Evolutionary conservation across 2,888 invertebrate genomes (phyloP).

Genomic region (Petrolisthes manimaculis): DNA sequence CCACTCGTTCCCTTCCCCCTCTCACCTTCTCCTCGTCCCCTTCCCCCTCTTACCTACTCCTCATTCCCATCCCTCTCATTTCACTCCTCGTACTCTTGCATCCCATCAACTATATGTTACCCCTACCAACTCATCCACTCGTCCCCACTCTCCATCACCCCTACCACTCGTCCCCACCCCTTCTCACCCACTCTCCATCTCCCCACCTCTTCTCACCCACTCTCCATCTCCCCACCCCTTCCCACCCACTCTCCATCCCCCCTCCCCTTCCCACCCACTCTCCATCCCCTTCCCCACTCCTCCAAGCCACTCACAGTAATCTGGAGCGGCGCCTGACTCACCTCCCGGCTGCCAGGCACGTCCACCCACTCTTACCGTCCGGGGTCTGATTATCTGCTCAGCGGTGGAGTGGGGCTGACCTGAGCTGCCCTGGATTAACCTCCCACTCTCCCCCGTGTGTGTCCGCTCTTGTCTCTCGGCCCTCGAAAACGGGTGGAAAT

Average conservation of each 20-base stretch:
- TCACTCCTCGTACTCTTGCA: no score
- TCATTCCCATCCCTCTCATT: no score
- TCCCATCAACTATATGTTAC: not conserved
- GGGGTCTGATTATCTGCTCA: conserved; percentile 6
- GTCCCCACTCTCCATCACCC: not conserved
- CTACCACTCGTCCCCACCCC: not conserved
- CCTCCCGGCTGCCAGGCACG: not conserved
- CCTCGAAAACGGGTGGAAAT: no score
- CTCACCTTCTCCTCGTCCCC: no score
- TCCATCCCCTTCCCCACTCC: not conserved
- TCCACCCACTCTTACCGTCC: not conserved
- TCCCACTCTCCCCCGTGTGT: not conserved
- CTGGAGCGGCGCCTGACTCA: not conserved
- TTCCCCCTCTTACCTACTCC: no score
- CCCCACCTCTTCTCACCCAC: not conserved
- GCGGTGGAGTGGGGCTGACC: not conserved
- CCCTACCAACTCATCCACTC: not conserved
- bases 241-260: not conserved
- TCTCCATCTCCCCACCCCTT: not conserved
- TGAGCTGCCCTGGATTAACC: not conserved
- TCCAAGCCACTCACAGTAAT: not conserved
- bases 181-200: not conserved
- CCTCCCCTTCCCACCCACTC: not conserved
- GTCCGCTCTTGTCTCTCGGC: no score
- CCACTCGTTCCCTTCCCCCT: no score